Evolutionary conservation across 2,113 vertebrate genomes (phyloP).

Genomic region (Puma concolor): DNA sequence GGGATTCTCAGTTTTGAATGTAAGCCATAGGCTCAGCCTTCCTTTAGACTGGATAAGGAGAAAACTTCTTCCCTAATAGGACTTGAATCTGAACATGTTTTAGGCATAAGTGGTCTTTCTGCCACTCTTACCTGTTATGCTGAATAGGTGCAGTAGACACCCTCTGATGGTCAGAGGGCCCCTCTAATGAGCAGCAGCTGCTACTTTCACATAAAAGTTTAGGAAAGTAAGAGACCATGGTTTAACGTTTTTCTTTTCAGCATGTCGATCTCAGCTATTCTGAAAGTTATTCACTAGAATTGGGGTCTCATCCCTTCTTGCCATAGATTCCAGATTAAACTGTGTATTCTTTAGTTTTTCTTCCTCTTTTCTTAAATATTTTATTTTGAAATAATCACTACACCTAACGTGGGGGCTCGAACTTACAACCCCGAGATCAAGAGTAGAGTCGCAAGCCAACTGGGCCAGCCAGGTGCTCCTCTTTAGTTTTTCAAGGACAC

Average conservation of each 20-base stretch:
- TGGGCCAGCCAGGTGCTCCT: background rate
- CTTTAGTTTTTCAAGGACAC: slow-evolving; percentile 1
- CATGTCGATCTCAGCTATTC: background rate
- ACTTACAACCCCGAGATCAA: background rate
- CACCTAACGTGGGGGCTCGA: background rate
- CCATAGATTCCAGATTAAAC: background rate
- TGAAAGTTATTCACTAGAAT: background rate
- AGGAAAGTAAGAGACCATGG: background rate
- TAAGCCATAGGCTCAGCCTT: background rate
- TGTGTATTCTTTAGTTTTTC: background rate
- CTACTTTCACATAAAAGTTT: background rate
- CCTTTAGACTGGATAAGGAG: background rate
- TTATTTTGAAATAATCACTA: too few species aligned
- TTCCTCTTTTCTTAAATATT: too few species aligned
- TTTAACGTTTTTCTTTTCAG: background rate
- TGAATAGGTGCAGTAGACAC: background rate
- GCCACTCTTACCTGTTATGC: background rate
- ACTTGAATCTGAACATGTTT: background rate
- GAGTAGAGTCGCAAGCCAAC: background rate
- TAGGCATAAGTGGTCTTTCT: background rate
- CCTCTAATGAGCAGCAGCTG: slow-evolving; percentile 30
- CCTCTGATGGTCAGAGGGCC: background rate
- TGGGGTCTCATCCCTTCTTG: background rate
- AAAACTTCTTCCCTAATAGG: background rate
- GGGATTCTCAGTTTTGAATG: background rate